These are phyloP conservation scores for Tiliacea aurago DNA, from an alignment of 2,888 invertebrate species.

Conservation along the genomic window DNA sequence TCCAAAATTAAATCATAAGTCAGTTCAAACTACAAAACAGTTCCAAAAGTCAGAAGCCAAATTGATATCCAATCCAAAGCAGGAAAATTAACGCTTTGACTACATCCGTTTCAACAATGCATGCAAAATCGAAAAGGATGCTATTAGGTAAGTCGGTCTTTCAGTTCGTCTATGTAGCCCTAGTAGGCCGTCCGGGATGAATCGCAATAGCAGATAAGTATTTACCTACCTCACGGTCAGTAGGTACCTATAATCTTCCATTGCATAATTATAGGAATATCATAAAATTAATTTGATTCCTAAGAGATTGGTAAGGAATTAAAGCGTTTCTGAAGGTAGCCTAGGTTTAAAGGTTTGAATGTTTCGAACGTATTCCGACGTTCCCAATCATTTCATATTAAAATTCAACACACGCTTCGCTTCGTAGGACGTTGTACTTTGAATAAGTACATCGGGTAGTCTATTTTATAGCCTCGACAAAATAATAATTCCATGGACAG, in stretches of 20 bases:
- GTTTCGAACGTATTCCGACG: no score
- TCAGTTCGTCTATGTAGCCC: no score
- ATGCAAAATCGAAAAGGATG: no score
- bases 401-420: no score
- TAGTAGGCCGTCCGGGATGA: no score
- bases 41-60: background rate
- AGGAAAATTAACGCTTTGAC: background rate
- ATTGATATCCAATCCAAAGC: background rate
- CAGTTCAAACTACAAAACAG: background rate
- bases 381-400: no score
- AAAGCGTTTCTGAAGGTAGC: no score
- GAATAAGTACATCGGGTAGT: background rate
- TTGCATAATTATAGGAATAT: background rate
- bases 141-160: no score
- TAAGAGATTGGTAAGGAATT: background rate
- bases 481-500: background rate
- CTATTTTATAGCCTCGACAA: background rate
- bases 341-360: background rate
- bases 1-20: no score
- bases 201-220: no score
- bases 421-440: no score
- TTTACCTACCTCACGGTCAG: no score
- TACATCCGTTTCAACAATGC: background rate
- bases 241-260: background rate
- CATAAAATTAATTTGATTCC: background rate